Evolutionary conservation across 1,140 invertebrate species (phyloP).

Genomic region (Chironomus tepperi): DNA sequence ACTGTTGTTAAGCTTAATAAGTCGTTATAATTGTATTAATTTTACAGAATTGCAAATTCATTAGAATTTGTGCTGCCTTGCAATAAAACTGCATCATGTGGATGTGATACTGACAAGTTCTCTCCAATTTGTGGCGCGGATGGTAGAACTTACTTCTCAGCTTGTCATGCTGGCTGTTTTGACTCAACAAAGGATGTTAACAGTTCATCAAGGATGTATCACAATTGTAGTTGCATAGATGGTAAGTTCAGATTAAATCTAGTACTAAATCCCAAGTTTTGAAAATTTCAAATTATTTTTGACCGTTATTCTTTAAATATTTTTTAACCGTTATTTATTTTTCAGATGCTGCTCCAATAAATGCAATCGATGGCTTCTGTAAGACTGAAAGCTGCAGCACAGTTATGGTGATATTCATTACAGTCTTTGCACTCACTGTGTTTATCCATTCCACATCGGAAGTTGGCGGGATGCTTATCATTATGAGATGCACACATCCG

Average conservation of each 20-base stretch:
- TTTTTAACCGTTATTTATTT: too few relatives aligned
- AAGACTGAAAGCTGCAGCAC: constrained; percentile 60
- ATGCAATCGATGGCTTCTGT: constrained; percentile 64
- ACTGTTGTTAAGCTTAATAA: neutral
- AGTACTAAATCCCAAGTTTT: too few relatives aligned
- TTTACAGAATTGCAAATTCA: constrained; percentile 31
- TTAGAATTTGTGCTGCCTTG: constrained; percentile 52
- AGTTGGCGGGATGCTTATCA: constrained; percentile 82
- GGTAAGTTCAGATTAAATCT: too few relatives aligned
- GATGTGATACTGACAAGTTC: constrained; percentile 66
- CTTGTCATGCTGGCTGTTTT: constrained; percentile 79
- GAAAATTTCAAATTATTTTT: too few relatives aligned
- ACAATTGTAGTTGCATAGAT: constrained; percentile 65
- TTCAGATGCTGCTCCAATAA: constrained; percentile 29
- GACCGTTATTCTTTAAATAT: too few relatives aligned
- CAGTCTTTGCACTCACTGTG: constrained; percentile 78
- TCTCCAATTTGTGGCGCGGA: constrained; percentile 73
- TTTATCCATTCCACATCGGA: constrained; percentile 88
- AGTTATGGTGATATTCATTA: constrained; percentile 67
- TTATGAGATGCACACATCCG: constrained; percentile 82
- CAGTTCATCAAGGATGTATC: constrained; percentile 49
- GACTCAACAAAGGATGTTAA: constrained; percentile 51
- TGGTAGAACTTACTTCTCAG: constrained; percentile 73
- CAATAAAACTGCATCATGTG: constrained; percentile 50
- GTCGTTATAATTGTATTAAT: too few relatives aligned